Conservation (phyloP, 1,140 invertebrate species). For the Oryctes rhinoceros region DNA sequence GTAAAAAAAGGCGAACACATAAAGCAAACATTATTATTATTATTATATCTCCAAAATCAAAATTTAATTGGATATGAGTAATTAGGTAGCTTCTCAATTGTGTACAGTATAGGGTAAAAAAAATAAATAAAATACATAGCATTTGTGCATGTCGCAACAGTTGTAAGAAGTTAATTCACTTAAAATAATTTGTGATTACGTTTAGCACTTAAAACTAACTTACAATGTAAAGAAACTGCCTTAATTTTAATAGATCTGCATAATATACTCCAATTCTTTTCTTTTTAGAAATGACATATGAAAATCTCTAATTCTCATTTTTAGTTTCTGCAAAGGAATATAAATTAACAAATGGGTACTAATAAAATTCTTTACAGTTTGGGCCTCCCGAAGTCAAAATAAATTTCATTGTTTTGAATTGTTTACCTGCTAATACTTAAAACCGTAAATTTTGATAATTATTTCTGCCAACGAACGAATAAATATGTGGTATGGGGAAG, state of each 20-base stretch:
- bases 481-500: too few species aligned
- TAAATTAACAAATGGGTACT: too few species aligned
- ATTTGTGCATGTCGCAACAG: slow-evolving; percentile 4
- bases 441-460: too few species aligned
- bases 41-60: not conserved
- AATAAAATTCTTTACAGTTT: too few species aligned
- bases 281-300: too few species aligned
- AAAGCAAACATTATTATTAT: not conserved
- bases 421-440: too few species aligned
- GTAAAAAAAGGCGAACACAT: not conserved
- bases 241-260: slow-evolving; percentile 26
- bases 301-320: too few species aligned
- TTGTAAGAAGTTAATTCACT: slow-evolving; percentile 5
- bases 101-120: not conserved
- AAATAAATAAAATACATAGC: not conserved
- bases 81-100: not conserved
- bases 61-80: not conserved
- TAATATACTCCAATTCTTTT: not conserved
- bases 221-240: slow-evolving; percentile 36
- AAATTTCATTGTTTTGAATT: too few species aligned
- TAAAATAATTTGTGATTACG: slow-evolving; percentile 39
- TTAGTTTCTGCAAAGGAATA: too few species aligned
- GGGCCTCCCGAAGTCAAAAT: too few species aligned
- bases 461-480: too few species aligned
- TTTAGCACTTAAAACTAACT: slow-evolving; percentile 26